These are phyloP conservation scores for Bicyclus anynana DNA, from an alignment of 1,140 invertebrate species.

Conservation along the genomic window DNA sequence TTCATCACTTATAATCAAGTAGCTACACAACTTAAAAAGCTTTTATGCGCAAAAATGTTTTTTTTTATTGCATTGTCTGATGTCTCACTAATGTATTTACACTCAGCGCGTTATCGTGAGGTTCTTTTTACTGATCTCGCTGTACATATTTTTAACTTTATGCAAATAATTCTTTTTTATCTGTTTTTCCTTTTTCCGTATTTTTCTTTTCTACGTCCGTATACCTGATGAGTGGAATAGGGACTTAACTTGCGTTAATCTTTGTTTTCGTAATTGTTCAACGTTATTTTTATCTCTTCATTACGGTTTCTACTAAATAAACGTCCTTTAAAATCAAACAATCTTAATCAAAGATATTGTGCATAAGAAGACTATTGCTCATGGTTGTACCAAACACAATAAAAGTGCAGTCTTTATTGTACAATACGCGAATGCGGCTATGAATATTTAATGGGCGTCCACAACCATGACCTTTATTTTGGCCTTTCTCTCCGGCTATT, in stretches of 20 bases:
- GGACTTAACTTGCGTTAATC: neutral
- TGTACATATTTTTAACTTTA: neutral
- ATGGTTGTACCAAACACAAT: slow-evolving; percentile 30
- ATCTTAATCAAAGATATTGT: neutral
- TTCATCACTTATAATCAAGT: neutral
- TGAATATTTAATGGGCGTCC: slow-evolving; percentile 59
- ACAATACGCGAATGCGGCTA: slow-evolving; percentile 51
- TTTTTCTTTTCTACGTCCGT: neutral
- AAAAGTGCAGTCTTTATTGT: slow-evolving; percentile 31
- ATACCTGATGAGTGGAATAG: neutral
- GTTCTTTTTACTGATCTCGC: neutral
- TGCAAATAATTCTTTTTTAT: neutral
- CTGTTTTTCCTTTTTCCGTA: neutral
- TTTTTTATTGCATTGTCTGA: neutral
- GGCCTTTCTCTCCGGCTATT: slow-evolving; percentile 53
- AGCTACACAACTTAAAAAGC: neutral
- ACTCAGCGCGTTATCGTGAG: neutral
- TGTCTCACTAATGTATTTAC: neutral
- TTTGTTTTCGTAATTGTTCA: neutral
- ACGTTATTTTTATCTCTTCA: too few relatives aligned
- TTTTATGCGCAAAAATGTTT: neutral
- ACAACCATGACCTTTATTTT: slow-evolving; percentile 62
- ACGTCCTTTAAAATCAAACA: too few relatives aligned
- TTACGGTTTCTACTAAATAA: too few relatives aligned
- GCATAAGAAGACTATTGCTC: neutral